Evolutionary conservation across 2,797 vertebrate genomes (phyloP).

Genomic region (Vespertilio murinus): DNA sequence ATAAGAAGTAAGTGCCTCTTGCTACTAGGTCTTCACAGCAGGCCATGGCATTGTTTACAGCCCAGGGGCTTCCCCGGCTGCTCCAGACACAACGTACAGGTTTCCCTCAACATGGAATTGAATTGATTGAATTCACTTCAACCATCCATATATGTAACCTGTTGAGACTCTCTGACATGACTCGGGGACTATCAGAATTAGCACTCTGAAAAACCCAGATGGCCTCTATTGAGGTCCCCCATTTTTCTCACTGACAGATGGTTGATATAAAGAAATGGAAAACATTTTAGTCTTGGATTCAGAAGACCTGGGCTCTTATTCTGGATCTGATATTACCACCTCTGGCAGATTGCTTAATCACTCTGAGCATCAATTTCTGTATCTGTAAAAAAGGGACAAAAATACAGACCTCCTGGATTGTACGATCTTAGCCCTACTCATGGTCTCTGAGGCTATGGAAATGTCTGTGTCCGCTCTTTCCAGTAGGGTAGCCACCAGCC

Average conservation of each 20-base stretch:
- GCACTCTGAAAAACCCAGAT: neutral
- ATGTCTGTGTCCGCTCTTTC: no score
- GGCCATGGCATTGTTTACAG: neutral
- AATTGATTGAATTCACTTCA: neutral
- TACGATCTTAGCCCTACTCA: neutral
- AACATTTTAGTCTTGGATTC: neutral
- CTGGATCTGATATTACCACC: neutral
- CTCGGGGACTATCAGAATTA: neutral
- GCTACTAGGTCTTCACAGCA: neutral
- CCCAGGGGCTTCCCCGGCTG: neutral
- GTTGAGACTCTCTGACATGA: neutral
- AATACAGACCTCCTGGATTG: neutral
- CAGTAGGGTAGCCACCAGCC: neutral
- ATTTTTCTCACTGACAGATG: neutral
- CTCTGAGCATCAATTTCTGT: neutral
- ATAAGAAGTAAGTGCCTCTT: conserved; percentile 82
- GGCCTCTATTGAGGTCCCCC: neutral
- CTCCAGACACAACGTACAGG: fast-evolving
- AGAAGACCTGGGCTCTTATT: neutral
- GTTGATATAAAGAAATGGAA: neutral
- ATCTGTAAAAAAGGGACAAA: neutral
- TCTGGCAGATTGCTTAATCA: neutral
- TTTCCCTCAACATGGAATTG: neutral
- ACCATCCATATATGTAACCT: fast-evolving
- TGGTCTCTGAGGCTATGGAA: neutral